Evolutionary conservation across 2,113 vertebrate species (phyloP).

Genomic region (Gymnogyps californianus): DNA sequence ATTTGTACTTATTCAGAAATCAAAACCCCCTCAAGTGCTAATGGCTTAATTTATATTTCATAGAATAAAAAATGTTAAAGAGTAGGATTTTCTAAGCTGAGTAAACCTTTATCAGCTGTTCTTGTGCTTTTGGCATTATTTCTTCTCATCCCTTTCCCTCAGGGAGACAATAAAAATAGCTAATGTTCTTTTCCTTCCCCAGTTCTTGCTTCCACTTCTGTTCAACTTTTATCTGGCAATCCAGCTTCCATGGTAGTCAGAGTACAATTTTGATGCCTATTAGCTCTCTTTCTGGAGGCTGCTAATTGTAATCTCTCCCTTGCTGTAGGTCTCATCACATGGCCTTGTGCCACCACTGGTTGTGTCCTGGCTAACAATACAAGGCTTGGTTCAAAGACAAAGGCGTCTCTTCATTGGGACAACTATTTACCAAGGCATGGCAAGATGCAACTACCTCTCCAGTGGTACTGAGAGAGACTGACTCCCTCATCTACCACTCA

Average conservation of each 20-base stretch:
- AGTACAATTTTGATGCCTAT: not conserved
- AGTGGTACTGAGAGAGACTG: not conserved
- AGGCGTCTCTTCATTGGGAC: not conserved
- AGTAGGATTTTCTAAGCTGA: slow-evolving; percentile 22
- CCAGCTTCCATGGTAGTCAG: not conserved
- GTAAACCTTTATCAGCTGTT: slow-evolving; percentile 31
- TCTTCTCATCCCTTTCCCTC: slow-evolving; percentile 2
- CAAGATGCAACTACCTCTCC: fast-evolving
- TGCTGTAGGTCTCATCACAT: not conserved
- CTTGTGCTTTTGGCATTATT: slow-evolving; percentile 17
- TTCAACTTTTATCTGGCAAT: not conserved
- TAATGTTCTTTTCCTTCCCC: not conserved
- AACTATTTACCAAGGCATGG: not conserved
- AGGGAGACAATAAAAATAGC: slow-evolving; percentile 24
- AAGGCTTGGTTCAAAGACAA: not conserved
- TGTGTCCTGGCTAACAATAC: not conserved
- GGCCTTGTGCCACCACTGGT: not conserved
- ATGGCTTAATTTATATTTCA: slow-evolving; percentile 23
- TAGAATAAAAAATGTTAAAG: not conserved
- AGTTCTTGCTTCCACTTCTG: not conserved
- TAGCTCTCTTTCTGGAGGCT: not conserved
- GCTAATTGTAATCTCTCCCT: not conserved
- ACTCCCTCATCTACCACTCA: not conserved
- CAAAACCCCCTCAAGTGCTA: not conserved
- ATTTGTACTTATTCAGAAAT: slow-evolving; percentile 1